A percentile compares a stretch with the other conserved stretches of the same genome.
phyloP scores from a whole-genome alignment of 2,113 vertebrate species.

The Nicator chloris region DNA sequence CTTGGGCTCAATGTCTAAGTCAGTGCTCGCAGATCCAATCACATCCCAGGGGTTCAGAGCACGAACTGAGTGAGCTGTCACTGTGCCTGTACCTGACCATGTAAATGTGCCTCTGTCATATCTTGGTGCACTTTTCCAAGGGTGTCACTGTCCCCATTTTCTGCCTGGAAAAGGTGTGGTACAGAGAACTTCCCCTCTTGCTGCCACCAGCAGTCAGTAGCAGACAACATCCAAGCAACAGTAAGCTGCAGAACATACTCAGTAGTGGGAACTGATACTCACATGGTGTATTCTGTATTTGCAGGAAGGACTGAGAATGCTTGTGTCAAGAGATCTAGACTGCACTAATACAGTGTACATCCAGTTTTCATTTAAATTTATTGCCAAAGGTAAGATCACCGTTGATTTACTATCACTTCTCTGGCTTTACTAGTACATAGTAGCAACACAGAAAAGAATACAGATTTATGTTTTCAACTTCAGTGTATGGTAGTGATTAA shows the following conservation, averaged over 20 bases:
- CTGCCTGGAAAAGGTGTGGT: background rate
- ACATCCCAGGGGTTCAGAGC: background rate
- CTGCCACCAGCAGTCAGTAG: background rate
- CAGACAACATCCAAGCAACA: background rate
- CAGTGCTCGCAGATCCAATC: background rate
- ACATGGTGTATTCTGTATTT: conserved; percentile 21
- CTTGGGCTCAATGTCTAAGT: background rate
- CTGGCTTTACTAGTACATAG: background rate
- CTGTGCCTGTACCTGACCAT: background rate
- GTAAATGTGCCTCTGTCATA: background rate
- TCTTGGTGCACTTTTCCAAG: background rate
- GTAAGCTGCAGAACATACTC: background rate
- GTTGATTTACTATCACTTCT: background rate
- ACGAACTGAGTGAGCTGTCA: background rate
- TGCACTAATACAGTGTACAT: conserved; percentile 91
- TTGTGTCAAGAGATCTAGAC: conserved; percentile 92
- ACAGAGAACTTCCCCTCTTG: background rate
- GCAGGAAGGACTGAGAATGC: conserved; percentile 93
- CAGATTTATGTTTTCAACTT: background rate
- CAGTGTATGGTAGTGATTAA: background rate
- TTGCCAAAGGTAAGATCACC: conserved; percentile 86
- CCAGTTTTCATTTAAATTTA: conserved; percentile 96
- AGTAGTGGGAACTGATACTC: background rate
- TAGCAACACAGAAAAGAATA: background rate
- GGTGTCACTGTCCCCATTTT: background rate